phyloP scores from a whole-genome alignment of 1,140 invertebrate genomes.

The Sminthurides bifidus region DNA sequence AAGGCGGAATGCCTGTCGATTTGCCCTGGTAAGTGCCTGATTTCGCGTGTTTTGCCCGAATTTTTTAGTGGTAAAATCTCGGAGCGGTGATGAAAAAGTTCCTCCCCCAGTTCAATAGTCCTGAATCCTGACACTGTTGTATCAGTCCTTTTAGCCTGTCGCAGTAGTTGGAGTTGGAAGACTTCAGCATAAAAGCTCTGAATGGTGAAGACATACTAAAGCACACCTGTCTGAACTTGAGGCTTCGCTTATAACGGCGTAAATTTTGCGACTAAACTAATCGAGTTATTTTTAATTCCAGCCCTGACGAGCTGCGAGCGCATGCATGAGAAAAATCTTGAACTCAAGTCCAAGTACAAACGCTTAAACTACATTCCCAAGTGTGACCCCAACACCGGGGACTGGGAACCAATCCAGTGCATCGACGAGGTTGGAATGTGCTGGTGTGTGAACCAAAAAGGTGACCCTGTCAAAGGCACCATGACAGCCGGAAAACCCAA shows the following conservation, averaged over 20 bases:
- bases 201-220: too few species aligned
- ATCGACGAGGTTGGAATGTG: slow-evolving; percentile 65
- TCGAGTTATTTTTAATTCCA: slow-evolving; percentile 22
- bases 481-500: slow-evolving; percentile 47
- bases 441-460: slow-evolving; percentile 70
- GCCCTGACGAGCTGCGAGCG: slow-evolving; percentile 68
- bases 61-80: too few species aligned
- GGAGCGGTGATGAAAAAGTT: too few species aligned
- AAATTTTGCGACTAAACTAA: too few species aligned
- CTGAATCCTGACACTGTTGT: too few species aligned
- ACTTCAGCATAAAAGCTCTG: too few species aligned
- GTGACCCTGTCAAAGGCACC: slow-evolving; percentile 64
- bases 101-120: too few species aligned
- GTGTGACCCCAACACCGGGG: slow-evolving; percentile 56
- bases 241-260: too few species aligned
- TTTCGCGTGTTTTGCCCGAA: too few species aligned
- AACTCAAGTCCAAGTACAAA: slow-evolving; percentile 51
- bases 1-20: slow-evolving; percentile 67
- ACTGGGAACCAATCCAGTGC: slow-evolving; percentile 69
- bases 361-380: slow-evolving; percentile 59
- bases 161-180: too few species aligned
- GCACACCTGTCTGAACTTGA: too few species aligned
- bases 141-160: too few species aligned
- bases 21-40: slow-evolving; percentile 54
- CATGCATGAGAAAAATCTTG: slow-evolving; percentile 59